Base-by-base conservation (phyloP, 1,140 invertebrate genomes). In the Zaprionus gabonicus region DNA sequence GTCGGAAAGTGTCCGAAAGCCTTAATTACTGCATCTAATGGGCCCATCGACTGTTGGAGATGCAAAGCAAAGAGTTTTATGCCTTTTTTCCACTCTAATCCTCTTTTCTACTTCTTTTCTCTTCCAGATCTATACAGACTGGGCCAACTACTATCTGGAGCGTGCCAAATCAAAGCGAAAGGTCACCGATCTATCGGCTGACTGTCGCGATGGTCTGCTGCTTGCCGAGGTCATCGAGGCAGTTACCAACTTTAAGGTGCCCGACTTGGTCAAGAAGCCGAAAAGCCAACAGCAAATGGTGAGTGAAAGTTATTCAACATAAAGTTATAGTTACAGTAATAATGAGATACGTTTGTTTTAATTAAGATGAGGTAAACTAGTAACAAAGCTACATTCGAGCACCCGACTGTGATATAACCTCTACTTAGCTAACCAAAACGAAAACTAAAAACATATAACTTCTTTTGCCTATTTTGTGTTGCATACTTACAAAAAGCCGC, bases 141-240 rank as follows among this genome's bases (percentile, higher is more conserved):
- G 98, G 98, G 98, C 98, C 27, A 99, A 99, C 93, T 98, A 99
- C 91, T 99, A 99, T 93, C 93, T 99, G 94, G 98, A 99, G 93
- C 97, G 98, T 91, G 96, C 96, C 38, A 95, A 96, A 64, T 97
- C 96, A 70, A 97, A 97, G 80, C 95, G 96, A 67, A 95, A 96
- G 76, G 97, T 98, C 65, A 95, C 95, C 66, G 97, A 97, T 92
- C 94, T 99, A 34, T 97, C 98, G 56, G 94, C 95, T 44, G 98
- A 99, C 93, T 96, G 98, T 86, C 96, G 96, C 13, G 98, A 99
- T 94, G 98, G 98, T 12, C 95, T 98, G 7, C 94, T 99, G 4
- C 94, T 99, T 59, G 97, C 97, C 7, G 97, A 99, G 90, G 96
- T 99, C 84, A 96, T 99, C 75, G 97, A 99, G 93, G 97, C 98